Evolutionary conservation across 1,140 invertebrate genomes (phyloP).

Genomic region (Nasonia vitripennis): DNA sequence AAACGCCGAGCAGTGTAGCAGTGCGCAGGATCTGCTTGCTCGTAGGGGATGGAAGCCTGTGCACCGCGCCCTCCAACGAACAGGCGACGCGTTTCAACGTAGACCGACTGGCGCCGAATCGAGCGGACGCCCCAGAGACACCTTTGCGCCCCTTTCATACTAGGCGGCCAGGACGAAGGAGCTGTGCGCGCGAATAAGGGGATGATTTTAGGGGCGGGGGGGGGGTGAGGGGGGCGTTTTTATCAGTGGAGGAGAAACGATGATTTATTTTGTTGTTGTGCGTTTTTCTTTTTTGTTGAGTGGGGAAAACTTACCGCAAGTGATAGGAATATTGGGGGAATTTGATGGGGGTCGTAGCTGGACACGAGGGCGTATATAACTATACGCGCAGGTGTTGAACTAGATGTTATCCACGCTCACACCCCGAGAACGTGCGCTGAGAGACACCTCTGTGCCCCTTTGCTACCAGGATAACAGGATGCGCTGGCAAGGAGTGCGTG

Average conservation of each 20-base stretch:
- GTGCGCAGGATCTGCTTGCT: constrained; percentile 43
- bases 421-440: constrained; percentile 11
- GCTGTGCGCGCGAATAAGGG: neutral
- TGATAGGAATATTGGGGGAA: too few species aligned
- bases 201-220: neutral
- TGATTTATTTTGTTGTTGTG: too few species aligned
- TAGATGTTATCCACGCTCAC: neutral
- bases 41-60: constrained; percentile 56
- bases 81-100: constrained; percentile 43
- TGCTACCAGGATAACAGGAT: constrained; percentile 10
- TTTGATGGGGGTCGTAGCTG: too few species aligned
- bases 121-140: constrained; percentile 36
- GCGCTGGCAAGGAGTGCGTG: neutral
- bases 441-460: constrained; percentile 20
- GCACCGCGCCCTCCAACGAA: constrained; percentile 58
- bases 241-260: neutral
- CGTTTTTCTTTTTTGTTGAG: too few species aligned
- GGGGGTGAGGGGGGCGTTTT: neutral
- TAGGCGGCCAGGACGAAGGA: constrained; percentile 19
- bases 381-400: neutral
- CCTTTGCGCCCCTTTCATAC: constrained; percentile 45
- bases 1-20: neutral
- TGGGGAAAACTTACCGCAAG: too few species aligned
- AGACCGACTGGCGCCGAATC: neutral
- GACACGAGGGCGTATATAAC: neutral